Conservation (phyloP, 23 tunicate species). For the Halocynthia aurantium region DNA sequence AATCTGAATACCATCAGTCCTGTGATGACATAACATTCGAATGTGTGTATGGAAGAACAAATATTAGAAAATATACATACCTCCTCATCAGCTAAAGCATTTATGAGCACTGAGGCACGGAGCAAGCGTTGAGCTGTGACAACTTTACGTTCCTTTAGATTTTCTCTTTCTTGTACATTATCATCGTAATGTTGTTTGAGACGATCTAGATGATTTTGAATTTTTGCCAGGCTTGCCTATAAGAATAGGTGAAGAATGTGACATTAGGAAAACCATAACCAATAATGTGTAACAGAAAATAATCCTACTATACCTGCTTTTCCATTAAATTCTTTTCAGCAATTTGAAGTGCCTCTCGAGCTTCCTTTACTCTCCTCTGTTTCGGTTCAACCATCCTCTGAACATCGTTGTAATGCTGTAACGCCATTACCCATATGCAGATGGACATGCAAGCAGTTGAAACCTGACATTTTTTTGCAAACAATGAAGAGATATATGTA, state of each 20-base stretch:
- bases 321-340: slow-evolving; percentile 66
- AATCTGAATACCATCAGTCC: no score
- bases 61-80: slow-evolving; percentile 10
- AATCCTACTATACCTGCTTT: slow-evolving; percentile 54
- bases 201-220: slow-evolving; percentile 57
- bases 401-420: slow-evolving; percentile 90
- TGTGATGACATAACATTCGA: neutral
- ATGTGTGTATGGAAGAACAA: neutral
- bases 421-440: slow-evolving; percentile 91
- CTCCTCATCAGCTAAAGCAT: slow-evolving; percentile 86
- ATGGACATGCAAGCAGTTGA: slow-evolving; percentile 77
- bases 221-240: slow-evolving; percentile 65
- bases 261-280: neutral
- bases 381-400: slow-evolving; percentile 91
- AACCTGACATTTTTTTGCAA: slow-evolving; percentile 28
- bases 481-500: neutral
- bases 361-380: slow-evolving; percentile 79
- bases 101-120: slow-evolving; percentile 67
- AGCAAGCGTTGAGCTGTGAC: slow-evolving; percentile 56
- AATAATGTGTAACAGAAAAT: neutral
- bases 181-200: slow-evolving; percentile 60
- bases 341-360: slow-evolving; percentile 79
- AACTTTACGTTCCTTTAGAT: slow-evolving; percentile 56
- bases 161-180: slow-evolving; percentile 65
- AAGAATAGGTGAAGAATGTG: neutral